These are phyloP conservation scores for Lycocerus yunnanus DNA, from an alignment of 2,888 invertebrate genomes.

Conservation along the genomic window DNA sequence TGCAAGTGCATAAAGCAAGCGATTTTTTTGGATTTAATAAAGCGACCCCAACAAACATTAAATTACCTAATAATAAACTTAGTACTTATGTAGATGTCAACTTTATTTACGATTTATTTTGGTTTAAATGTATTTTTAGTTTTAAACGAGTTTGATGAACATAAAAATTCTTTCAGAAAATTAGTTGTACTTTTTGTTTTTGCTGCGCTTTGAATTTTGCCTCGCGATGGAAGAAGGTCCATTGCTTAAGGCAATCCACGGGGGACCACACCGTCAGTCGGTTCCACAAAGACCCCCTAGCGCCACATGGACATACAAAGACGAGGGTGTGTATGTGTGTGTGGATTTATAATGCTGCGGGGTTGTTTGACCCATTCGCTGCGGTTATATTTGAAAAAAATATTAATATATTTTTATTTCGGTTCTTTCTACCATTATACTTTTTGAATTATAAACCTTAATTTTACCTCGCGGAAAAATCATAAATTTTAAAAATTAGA, in stretches of 20 bases:
- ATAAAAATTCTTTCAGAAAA: not conserved
- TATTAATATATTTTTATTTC: conserved; percentile 34
- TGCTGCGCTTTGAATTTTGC: conserved; percentile 6
- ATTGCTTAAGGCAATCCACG: conserved; percentile 21
- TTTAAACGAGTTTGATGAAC: not conserved
- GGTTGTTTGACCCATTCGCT: conserved; percentile 36
- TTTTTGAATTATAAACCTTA: conserved; percentile 2
- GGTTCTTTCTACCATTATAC: conserved; percentile 12
- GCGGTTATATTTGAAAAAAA: conserved; percentile 33
- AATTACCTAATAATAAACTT: conserved; percentile 11
- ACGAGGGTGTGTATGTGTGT: conserved; percentile 37
- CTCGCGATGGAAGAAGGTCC: conserved; percentile 5
- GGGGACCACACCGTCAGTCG: conserved; percentile 37
- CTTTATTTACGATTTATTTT: conserved; percentile 9
- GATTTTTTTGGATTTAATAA: conserved; percentile 3
- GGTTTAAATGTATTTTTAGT: not conserved
- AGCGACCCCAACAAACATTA: conserved; percentile 1
- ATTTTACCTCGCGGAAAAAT: not conserved
- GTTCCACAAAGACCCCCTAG: conserved; percentile 35
- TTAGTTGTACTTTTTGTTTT: not conserved
- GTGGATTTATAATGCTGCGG: conserved; percentile 38
- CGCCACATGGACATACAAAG: conserved; percentile 34
- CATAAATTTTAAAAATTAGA: conserved; percentile 1
- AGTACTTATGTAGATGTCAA: not conserved
- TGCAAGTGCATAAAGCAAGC: not conserved